Conservation (phyloP, 2,888 invertebrate species). For the Osmoderma eremita region DNA sequence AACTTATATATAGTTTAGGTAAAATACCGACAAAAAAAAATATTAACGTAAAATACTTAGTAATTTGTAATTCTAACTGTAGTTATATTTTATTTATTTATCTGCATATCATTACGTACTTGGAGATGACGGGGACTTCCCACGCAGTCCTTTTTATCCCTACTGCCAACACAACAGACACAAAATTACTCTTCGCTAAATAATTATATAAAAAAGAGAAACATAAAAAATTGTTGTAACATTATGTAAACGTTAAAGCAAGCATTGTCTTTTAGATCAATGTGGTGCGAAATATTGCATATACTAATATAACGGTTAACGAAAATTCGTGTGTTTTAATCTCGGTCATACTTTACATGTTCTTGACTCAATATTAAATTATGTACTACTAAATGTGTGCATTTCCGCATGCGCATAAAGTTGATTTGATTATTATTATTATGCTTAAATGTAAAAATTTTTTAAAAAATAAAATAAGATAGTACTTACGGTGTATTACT, state of each 20-base stretch:
- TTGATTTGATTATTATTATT: slow-evolving; percentile 50
- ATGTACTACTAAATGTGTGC: slow-evolving; percentile 46
- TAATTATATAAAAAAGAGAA: slow-evolving; percentile 31
- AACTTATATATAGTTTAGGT: slow-evolving; percentile 64
- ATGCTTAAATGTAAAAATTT: slow-evolving; percentile 59
- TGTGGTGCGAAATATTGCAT: slow-evolving; percentile 27
- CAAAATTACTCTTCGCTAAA: slow-evolving; percentile 42
- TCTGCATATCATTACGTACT: slow-evolving; percentile 38
- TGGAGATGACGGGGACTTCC: slow-evolving; percentile 28
- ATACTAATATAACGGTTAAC: slow-evolving; percentile 48
- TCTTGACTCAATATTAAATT: slow-evolving; percentile 47
- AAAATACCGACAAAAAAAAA: slow-evolving; percentile 55
- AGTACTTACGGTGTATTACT: slow-evolving; percentile 27
- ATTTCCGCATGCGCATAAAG: slow-evolving; percentile 47
- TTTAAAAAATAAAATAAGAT: slow-evolving; percentile 53
- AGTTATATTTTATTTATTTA: slow-evolving; percentile 35
- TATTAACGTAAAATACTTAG: slow-evolving; percentile 40
- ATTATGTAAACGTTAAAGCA: slow-evolving; percentile 25
- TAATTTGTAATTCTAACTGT: slow-evolving; percentile 49
- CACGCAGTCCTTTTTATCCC: slow-evolving; percentile 34
- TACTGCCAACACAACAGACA: slow-evolving; percentile 40
- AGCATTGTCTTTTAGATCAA: slow-evolving; percentile 17
- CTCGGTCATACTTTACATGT: slow-evolving; percentile 39
- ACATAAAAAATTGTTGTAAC: slow-evolving; percentile 6
- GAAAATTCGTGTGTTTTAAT: slow-evolving; percentile 47